phyloP scores from a whole-genome alignment of 1,140 invertebrate species.

The Trissolcus basalis region DNA sequence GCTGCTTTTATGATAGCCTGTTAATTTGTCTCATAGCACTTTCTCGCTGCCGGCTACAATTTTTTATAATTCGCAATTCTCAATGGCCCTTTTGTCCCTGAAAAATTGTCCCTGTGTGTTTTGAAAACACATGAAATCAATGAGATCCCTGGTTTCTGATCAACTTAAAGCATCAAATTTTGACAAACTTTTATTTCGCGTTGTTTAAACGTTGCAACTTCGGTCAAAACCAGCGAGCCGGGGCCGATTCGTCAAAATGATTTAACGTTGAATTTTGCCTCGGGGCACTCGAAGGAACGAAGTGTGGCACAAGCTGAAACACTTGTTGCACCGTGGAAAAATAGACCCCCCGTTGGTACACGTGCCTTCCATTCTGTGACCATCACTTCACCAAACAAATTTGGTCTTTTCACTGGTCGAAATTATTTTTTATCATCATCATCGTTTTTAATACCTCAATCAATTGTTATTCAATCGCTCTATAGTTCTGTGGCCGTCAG shows the following conservation, averaged over 20 bases:
- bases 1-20: constrained; percentile 3
- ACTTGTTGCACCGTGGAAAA: constrained; percentile 70
- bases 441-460: too few species aligned
- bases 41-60: background rate
- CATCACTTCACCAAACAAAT: constrained; percentile 5
- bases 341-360: constrained; percentile 66
- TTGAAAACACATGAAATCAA: too few species aligned
- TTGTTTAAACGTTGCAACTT: too few species aligned
- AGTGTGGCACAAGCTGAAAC: constrained; percentile 65
- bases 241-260: constrained; percentile 19
- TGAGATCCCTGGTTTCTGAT: too few species aligned
- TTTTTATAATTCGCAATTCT: too few species aligned
- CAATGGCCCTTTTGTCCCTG: too few species aligned
- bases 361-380: constrained; percentile 61
- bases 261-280: constrained; percentile 26
- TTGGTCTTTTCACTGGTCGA: background rate
- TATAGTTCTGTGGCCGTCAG: too few species aligned
- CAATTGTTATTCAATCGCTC: too few species aligned
- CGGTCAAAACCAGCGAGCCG: too few species aligned
- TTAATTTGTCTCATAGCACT: background rate
- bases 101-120: too few species aligned
- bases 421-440: background rate
- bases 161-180: too few species aligned
- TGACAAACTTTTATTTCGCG: too few species aligned
- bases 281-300: constrained; percentile 40